Conservation (phyloP, 2,888 invertebrate species). For the Pediacus dermestoides region DNA sequence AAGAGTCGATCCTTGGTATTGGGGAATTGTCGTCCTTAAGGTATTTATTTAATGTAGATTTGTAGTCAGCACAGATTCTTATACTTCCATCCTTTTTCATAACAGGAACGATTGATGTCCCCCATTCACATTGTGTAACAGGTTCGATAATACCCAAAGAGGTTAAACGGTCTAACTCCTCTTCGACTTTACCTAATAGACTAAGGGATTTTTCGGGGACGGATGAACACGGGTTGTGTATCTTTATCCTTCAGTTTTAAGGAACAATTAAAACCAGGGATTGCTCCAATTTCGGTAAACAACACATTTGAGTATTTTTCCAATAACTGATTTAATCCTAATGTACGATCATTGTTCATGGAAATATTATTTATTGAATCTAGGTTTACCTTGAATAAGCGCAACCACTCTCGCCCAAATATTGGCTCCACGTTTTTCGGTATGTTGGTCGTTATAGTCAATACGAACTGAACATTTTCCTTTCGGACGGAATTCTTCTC, state of each 20-base stretch:
- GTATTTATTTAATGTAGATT: constrained; percentile 5
- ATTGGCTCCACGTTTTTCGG: background rate
- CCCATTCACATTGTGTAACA: constrained; percentile 6
- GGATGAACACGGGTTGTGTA: background rate
- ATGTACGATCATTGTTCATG: background rate
- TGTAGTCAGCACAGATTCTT: constrained; percentile 6
- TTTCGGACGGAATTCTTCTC: constrained; percentile 3
- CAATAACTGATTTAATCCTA: background rate
- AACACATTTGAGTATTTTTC: background rate
- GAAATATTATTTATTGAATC: background rate
- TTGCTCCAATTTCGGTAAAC: background rate
- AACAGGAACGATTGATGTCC: constrained; percentile 8
- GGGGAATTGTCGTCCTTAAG: background rate
- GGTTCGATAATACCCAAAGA: constrained; percentile 5
- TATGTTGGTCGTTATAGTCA: no score
- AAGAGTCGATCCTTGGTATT: constrained; percentile 1
- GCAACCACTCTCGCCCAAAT: background rate
- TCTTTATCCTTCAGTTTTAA: background rate
- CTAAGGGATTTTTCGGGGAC: background rate
- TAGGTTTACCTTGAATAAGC: constrained; percentile 1
- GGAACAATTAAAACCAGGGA: background rate
- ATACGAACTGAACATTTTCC: constrained; percentile 1
- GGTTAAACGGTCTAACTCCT: constrained; percentile 7
- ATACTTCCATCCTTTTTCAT: constrained; percentile 8
- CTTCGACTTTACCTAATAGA: constrained; percentile 5